Conservation (phyloP, 2,888 invertebrate genomes). For the Euspilapteryx auroguttella region DNA sequence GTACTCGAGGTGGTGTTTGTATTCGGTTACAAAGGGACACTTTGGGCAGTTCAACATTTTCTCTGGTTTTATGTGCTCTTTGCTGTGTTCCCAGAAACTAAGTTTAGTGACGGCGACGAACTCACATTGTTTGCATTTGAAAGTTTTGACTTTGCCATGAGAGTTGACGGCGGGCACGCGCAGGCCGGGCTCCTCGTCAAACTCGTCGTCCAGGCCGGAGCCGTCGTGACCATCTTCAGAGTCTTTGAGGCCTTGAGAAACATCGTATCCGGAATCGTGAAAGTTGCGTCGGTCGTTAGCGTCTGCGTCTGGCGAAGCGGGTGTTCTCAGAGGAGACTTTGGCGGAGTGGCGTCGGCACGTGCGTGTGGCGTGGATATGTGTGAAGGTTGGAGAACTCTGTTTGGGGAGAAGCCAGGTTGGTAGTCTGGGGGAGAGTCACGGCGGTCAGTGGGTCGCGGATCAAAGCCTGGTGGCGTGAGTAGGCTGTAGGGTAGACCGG, state of each 20-base stretch:
- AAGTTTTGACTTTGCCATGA: slow-evolving; percentile 84
- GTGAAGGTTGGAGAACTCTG: slow-evolving; percentile 25
- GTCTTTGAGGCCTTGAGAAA: slow-evolving; percentile 23
- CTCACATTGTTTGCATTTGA: slow-evolving; percentile 91
- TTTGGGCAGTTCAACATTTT: slow-evolving; percentile 88
- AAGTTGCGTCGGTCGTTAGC: slow-evolving; percentile 26
- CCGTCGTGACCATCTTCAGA: slow-evolving; percentile 47
- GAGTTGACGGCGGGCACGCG: slow-evolving; percentile 69
- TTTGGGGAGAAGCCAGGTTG: slow-evolving; percentile 30
- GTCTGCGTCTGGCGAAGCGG: slow-evolving; percentile 30
- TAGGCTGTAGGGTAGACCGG: slow-evolving; percentile 57
- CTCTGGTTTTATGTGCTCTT: slow-evolving; percentile 90
- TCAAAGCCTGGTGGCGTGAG: slow-evolving; percentile 65
- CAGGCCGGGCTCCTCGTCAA: slow-evolving; percentile 61
- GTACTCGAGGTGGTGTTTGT: slow-evolving; percentile 98
- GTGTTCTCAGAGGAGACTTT: slow-evolving; percentile 40
- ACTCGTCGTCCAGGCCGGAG: slow-evolving; percentile 50
- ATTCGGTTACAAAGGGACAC: slow-evolving; percentile 97
- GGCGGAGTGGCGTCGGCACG: slow-evolving; percentile 43
- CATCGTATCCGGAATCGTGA: slow-evolving; percentile 54
- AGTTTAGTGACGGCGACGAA: slow-evolving; percentile 84
- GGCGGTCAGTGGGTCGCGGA: slow-evolving; percentile 23
- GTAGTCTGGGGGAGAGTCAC: slow-evolving; percentile 31
- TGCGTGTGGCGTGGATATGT: slow-evolving; percentile 35
- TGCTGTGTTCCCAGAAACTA: slow-evolving; percentile 92